phyloP scores from a whole-genome alignment of 2,113 vertebrate species.

The Zosterops japonicus region DNA sequence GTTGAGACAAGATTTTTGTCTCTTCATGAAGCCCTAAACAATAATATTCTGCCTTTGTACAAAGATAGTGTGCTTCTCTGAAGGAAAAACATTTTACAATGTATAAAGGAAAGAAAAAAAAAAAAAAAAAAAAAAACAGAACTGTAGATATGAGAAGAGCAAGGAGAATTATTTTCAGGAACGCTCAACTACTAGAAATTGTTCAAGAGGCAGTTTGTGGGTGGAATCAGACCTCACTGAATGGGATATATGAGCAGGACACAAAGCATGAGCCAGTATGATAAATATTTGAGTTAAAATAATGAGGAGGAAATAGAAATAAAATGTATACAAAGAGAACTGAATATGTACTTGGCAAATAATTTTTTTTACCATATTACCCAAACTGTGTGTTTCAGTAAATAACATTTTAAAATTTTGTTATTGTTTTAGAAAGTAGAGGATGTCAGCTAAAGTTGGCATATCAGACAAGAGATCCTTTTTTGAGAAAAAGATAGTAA shows the following conservation, averaged over 20 bases:
- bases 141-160: rapidly evolving
- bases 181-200: not conserved
- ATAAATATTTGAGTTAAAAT: not conserved
- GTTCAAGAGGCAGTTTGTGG: not conserved
- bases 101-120: not conserved
- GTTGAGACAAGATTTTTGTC: not conserved
- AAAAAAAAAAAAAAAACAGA: not conserved
- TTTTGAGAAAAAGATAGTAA: not conserved
- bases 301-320: not conserved
- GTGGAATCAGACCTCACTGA: not conserved
- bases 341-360: not conserved
- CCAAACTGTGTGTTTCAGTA: not conserved
- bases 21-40: not conserved
- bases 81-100: not conserved
- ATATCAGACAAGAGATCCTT: not conserved
- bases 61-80: not conserved
- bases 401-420: not conserved
- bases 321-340: not conserved
- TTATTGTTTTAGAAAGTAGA: not conserved
- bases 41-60: not conserved
- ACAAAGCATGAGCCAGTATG: not conserved
- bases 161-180: not conserved
- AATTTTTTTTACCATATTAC: not conserved
- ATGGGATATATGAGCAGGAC: not conserved
- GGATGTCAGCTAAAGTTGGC: not conserved